Evolutionary conservation across 2,888 invertebrate species (phyloP), one percentile per base, ranked within the genome.

Genomic region (Caenorhabditis panamensis): DNA sequence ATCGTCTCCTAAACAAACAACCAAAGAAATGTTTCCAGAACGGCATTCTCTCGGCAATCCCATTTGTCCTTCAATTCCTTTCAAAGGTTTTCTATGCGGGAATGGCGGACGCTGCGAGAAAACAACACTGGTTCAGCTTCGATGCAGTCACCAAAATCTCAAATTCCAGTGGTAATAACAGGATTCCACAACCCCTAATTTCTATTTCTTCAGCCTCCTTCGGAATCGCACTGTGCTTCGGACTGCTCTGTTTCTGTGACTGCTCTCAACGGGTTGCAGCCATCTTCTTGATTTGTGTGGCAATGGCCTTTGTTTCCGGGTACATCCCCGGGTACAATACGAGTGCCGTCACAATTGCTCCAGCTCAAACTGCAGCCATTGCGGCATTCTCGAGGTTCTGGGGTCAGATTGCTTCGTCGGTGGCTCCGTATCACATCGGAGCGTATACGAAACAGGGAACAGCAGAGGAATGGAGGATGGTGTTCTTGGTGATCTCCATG

Each of bases 301-400:
- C 90, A 0, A 86, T 90, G 84, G 87, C 89, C 3, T 84, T 90
- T 63, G 85, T 87, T 11, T 88, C 88, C n/a, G 90, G 90, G 22
- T 90, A 86, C 76, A 88, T 90, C 18, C 90, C 90, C 16, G 90
- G 90, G 20, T 90, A 90, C 82, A 90, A 88, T 53, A 90, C 90
- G 16, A 89, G 89, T 69, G 84, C 88, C n/a, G 90, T 90, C 11
- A 86, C 88, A 44, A 86, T 89, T n/a, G 89, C 90, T 44, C 90
- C 90, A 4, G 87, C 82, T 0, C 87, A 90, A 66, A 90, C 90
- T 0, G 86, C 90, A 1, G 88, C 88, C 16, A 88, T 90, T 16
- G 89, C 90, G 1, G 88, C 90, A 1, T 90, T 90, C 77, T 85
- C 85, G 16, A 79, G 90, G 31, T 80, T 90, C 22, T 87, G 88